Conservation (phyloP, 2,113 vertebrate species). For the Periophthalmodon schlosseri region DNA sequence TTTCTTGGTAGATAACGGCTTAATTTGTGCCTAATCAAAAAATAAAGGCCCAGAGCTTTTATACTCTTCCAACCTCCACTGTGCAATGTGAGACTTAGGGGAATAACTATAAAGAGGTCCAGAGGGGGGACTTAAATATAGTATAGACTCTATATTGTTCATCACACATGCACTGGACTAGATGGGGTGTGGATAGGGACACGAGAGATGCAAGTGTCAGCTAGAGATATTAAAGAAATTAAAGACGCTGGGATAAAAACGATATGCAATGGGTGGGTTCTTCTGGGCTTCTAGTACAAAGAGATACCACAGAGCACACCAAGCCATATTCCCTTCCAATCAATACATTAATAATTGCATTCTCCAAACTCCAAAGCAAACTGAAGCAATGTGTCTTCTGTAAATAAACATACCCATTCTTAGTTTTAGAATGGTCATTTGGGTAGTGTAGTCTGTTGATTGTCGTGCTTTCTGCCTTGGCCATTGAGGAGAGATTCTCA, state of each 20-base stretch:
- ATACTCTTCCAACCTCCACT: conserved; percentile 34
- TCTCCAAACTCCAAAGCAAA: neutral
- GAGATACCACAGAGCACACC: conserved; percentile 11
- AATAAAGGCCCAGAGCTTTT: conserved; percentile 50
- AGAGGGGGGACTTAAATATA: conserved; percentile 17
- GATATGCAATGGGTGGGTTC: conserved; percentile 20
- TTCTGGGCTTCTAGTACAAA: neutral
- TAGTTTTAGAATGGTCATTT: neutral
- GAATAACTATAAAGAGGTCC: conserved; percentile 4
- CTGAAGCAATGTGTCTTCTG: neutral
- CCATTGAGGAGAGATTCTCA: too few relatives aligned
- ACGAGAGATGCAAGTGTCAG: neutral
- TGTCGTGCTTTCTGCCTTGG: too few relatives aligned
- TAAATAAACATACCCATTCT: neutral
- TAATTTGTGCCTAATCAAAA: conserved; percentile 70
- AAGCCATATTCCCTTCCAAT: neutral
- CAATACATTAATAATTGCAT: neutral
- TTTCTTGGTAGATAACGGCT: conserved; percentile 66
- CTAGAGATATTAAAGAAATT: conserved; percentile 23
- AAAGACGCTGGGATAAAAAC: conserved; percentile 40
- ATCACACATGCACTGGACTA: neutral
- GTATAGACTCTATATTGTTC: neutral
- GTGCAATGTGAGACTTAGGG: conserved; percentile 3
- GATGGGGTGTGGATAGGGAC: neutral
- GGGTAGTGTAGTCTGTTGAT: too few relatives aligned